Base-by-base conservation (phyloP, 2,888 invertebrate genomes). In the Rhopalosiphum nymphaeae region DNA sequence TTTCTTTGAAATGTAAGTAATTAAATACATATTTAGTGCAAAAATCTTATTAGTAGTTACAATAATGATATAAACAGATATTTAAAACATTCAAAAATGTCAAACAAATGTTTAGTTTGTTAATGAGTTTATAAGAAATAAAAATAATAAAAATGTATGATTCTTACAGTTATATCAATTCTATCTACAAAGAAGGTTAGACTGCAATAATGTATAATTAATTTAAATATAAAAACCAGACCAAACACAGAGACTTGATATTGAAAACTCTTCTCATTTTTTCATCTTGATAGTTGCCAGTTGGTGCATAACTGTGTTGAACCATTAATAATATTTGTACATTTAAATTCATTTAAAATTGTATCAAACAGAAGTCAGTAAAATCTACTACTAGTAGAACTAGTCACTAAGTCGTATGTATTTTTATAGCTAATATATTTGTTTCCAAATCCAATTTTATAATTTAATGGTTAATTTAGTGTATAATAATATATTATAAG, bases 1-100 rank as follows among this genome's bases (percentile, higher is more conserved):
- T 98, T 0, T 97, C 97, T 2, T 96, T 98, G 89, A 96, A 97
- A 26, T 96, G 96, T 96, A 95, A 94, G 94, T 95, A n/a, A 44
- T 90, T 46, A 46, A 10, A n/a, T n/a, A 13, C 16, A 67, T 67
- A 4, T n/a, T 67, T 67, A 67, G 67, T 61, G n/a, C 29, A 61
- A 4, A 61, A 13, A 61, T n/a, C 3, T 0, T 67, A 67, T n/a
- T 67, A 67, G n/a, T 67, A n/a, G 3, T 61, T n/a, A 61, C n/a
- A 61, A n/a, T 61, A 61, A n/a, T 67, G 13, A 4, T 67, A 4
- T 11, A 67, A 29, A 61, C 0, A 61, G n/a, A 61, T 67, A 67
- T 67, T 67, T 67, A 67, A 67, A 29, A 67, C n/a, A 61, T 61
- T 67, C n/a, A 67, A 67, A 61, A 67, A n/a, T n/a, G n/a, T n/a